Conservation (phyloP, 2,797 vertebrate species). For the Liasis olivaceus region DNA sequence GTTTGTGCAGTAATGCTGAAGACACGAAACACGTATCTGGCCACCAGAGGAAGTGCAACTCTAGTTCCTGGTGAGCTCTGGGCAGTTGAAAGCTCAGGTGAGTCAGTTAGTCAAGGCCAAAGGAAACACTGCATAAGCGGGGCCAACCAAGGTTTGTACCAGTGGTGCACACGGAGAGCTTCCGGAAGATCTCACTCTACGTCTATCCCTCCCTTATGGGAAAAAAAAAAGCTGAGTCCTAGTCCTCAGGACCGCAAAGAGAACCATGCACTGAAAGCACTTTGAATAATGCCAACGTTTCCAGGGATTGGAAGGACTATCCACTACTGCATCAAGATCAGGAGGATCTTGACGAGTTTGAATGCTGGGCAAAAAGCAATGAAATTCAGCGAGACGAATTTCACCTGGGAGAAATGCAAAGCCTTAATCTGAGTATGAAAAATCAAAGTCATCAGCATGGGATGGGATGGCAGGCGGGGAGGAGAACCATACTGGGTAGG, state of each 20-base stretch:
- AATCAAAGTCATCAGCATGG: neutral
- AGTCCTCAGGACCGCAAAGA: fast-evolving
- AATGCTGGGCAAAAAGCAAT: neutral
- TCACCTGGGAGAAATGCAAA: neutral
- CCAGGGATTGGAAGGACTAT: neutral
- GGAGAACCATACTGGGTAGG: neutral
- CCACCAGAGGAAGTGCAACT: neutral
- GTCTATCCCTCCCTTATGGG: neutral
- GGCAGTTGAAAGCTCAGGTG: too few relatives aligned
- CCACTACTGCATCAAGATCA: neutral
- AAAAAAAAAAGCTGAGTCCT: neutral
- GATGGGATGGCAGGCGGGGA: neutral
- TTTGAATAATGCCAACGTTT: neutral
- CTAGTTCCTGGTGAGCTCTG: neutral
- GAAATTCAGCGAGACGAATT: neutral
- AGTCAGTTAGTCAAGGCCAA: neutral
- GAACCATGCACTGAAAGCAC: neutral
- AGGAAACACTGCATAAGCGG: too few relatives aligned
- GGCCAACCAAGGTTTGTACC: neutral
- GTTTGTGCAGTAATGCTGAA: neutral
- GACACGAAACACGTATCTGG: neutral
- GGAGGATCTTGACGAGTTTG: neutral
- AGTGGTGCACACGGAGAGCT: fast-evolving
- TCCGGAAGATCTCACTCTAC: too few relatives aligned
- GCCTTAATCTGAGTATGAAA: neutral